Percentiles rank a stretch among this genome's conserved stretches.
phyloP scores from a whole-genome alignment of 2,888 invertebrate species.

The Drosophila rubida region DNA sequence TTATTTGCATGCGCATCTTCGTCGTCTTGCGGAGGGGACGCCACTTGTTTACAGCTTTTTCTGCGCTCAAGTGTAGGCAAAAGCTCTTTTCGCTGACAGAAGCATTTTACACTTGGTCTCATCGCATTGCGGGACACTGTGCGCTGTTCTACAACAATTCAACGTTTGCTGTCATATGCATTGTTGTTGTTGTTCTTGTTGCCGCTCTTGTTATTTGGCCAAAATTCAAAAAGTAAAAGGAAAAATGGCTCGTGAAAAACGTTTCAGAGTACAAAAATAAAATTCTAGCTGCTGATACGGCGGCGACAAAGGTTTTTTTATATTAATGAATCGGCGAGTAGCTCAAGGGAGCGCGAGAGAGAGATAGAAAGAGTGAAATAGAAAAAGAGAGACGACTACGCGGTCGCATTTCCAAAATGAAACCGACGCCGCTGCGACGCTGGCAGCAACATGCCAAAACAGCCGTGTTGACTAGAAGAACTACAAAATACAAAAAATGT shows the following conservation, averaged over 20 bases:
- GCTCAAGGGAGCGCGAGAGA: slow-evolving; percentile 12
- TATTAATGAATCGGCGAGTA: slow-evolving; percentile 15
- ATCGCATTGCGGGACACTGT: slow-evolving; percentile 22
- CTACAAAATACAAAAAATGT: slow-evolving; percentile 33
- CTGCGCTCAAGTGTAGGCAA: neutral
- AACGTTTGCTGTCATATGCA: slow-evolving; percentile 50
- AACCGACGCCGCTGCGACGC: slow-evolving; percentile 24
- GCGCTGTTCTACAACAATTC: slow-evolving; percentile 15
- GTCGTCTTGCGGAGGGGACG: neutral
- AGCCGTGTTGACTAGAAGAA: slow-evolving; percentile 51
- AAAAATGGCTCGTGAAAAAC: slow-evolving; percentile 66
- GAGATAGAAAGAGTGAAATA: neutral
- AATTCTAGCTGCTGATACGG: slow-evolving; percentile 54
- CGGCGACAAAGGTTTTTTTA: slow-evolving; percentile 24
- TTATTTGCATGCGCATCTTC: neutral
- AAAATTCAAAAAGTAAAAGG: slow-evolving; percentile 68
- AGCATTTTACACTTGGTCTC: neutral
- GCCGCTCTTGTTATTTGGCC: slow-evolving; percentile 60
- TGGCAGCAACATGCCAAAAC: slow-evolving; percentile 55
- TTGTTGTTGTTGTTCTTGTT: slow-evolving; percentile 57
- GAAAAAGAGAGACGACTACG: neutral
- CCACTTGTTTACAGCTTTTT: neutral
- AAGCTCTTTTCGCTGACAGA: neutral
- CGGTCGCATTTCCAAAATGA: slow-evolving; percentile 38
- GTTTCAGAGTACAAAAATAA: slow-evolving; percentile 69